These are phyloP conservation scores for Drosophila bocqueti DNA, from an alignment of 1,140 invertebrate genomes.

Conservation along the genomic window DNA sequence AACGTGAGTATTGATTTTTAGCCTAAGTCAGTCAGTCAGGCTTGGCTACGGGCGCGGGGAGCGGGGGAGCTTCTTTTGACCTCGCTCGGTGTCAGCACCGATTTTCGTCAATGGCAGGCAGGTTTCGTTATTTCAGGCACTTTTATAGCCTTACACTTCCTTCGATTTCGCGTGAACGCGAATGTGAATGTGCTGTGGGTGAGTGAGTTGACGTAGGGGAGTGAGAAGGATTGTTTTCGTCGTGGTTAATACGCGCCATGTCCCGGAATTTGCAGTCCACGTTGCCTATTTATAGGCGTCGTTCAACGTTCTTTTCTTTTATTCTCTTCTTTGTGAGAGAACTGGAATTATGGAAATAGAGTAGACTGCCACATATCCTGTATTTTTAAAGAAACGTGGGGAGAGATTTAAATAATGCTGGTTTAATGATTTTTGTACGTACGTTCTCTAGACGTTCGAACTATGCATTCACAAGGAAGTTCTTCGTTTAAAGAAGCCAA, in stretches of 20 bases:
- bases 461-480: too few species aligned
- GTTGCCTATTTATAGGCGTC: conserved; percentile 60
- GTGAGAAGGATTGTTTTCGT: conserved; percentile 25
- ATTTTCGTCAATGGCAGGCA: conserved; percentile 71
- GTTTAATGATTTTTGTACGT: background rate
- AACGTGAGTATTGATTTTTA: conserved; percentile 75
- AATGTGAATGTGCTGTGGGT: conserved; percentile 3
- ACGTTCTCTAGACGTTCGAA: too few species aligned
- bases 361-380: background rate
- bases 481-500: too few species aligned
- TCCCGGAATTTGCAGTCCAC: conserved; percentile 38
- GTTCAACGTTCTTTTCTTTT: too few species aligned
- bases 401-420: background rate
- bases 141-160: conserved; percentile 29
- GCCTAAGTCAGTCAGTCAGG: conserved; percentile 1
- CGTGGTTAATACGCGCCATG: conserved; percentile 23
- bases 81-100: conserved; percentile 73
- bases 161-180: conserved; percentile 16
- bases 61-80: conserved; percentile 41
- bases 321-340: background rate
- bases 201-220: background rate
- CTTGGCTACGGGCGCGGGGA: background rate
- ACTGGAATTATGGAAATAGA: background rate
- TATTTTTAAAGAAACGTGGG: background rate
- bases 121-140: conserved; percentile 20